Evolutionary conservation across 2,797 vertebrate species (phyloP), one percentile per base, ranked within the genome.

Genomic region (Harpagifer antarcticus): DNA sequence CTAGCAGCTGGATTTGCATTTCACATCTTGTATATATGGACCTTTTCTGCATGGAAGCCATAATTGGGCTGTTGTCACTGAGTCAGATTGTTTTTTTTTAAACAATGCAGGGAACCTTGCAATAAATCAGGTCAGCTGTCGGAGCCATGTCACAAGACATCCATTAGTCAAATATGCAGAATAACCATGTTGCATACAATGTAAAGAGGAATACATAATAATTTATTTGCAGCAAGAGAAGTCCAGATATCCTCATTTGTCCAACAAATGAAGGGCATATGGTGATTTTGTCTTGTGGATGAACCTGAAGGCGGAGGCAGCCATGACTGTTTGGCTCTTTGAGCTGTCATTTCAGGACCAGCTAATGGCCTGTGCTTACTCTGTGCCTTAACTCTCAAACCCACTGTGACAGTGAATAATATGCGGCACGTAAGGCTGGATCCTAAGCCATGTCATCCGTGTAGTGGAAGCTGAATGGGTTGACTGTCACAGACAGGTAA

Each of bases 41-140:
- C 78, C 85, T 90, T 81, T 83, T 92, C 84, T 88, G 83, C 90
- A 89, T 91, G 86, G 86, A 87, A 76, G 67, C 83, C 76, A 91
- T 86, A 93, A 93, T 93, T 93, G 91, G 90, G 61, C 82, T 68
- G 66, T 68, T 88, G 89, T 89, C 90, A 85, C 81, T 53, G 81
- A 88, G 68, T 83, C 86, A 85, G 74, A 89, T 81, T 84, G 78
- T 76, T 73, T 63, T 44, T 82, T 75, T 78, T 81, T 79, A 81
- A 89, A 89, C 90, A 88, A 90, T 78, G 84, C 54, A 42, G 33
- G 67, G 79, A 87, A 86, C 80, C 86, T 85, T 61, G 81, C 55
- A 79, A 88, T 92, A 89, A 92, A 92, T 93, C 88, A 91, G 90
- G 82, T 88, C 88, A 91, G 80, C 76, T 88, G 85, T 88, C 86